phyloP scores from a whole-genome alignment of 2,888 invertebrate species.

The Drosophila heteroneura region DNA sequence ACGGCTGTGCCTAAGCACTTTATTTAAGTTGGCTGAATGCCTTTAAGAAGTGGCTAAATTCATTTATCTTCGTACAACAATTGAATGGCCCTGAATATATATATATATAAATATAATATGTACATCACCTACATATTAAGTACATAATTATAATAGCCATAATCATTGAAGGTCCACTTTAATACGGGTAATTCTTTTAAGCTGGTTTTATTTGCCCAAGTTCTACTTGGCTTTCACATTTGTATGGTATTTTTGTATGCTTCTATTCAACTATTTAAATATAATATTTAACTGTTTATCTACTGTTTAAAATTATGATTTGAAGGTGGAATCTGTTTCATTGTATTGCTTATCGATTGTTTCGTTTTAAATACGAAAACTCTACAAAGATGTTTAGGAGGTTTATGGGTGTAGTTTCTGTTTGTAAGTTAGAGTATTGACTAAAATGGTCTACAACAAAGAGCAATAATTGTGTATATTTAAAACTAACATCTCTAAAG shows the following conservation, averaged over 20 bases:
- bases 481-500: background rate
- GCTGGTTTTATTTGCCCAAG: background rate
- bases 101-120: background rate
- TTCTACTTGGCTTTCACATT: background rate
- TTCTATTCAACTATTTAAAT: background rate
- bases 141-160: background rate
- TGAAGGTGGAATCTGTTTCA: background rate
- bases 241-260: background rate
- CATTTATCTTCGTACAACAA: conserved; percentile 24
- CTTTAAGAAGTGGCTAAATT: conserved; percentile 20
- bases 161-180: background rate
- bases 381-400: background rate
- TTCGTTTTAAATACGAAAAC: background rate
- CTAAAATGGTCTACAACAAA: background rate
- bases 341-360: background rate
- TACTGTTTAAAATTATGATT: background rate
- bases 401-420: no score
- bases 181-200: background rate
- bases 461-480: background rate
- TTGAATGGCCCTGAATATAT: background rate
- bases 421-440: background rate
- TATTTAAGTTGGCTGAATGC: conserved; percentile 45
- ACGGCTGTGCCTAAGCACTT: conserved; percentile 68
- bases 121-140: conserved; percentile 4
- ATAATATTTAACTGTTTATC: background rate